Evolutionary conservation across 2,797 vertebrate species (phyloP).

Genomic region (Poeciliopsis turneri): DNA sequence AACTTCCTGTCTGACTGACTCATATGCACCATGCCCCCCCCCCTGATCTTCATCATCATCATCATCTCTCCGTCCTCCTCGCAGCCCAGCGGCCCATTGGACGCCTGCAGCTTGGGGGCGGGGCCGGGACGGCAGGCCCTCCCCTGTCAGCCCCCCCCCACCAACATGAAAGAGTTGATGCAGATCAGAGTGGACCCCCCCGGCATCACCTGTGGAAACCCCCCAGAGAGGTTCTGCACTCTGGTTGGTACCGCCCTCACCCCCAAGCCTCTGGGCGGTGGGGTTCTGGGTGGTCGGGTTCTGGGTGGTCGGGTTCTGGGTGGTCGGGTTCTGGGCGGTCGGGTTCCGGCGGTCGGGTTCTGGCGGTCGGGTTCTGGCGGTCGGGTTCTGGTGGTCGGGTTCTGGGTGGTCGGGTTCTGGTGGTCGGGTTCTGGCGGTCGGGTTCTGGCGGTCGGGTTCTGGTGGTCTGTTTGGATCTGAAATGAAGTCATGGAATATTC

Average conservation of each 20-base stretch:
- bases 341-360: too few relatives aligned
- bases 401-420: too few relatives aligned
- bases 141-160: constrained; percentile 89
- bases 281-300: too few relatives aligned
- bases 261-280: too few relatives aligned
- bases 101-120: constrained; percentile 88
- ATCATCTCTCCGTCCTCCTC: constrained; percentile 67
- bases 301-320: too few relatives aligned
- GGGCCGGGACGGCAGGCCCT: constrained; percentile 90
- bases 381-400: too few relatives aligned
- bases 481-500: not conserved
- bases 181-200: constrained; percentile 91
- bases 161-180: constrained; percentile 90
- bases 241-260: constrained; percentile 78
- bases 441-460: too few relatives aligned
- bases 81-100: constrained; percentile 80
- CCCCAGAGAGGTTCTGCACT: constrained; percentile 94
- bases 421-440: too few relatives aligned
- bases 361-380: too few relatives aligned
- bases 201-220: constrained; percentile 93
- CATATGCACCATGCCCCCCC: constrained; percentile 32
- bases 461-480: not conserved
- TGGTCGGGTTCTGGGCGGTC: too few relatives aligned
- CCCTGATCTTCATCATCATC: constrained; percentile 73
- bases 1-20: constrained; percentile 17